Evolutionary conservation across 2,113 vertebrate species (phyloP), one percentile per base, ranked within the genome.

Genomic region (Phylloscopus whistleri): DNA sequence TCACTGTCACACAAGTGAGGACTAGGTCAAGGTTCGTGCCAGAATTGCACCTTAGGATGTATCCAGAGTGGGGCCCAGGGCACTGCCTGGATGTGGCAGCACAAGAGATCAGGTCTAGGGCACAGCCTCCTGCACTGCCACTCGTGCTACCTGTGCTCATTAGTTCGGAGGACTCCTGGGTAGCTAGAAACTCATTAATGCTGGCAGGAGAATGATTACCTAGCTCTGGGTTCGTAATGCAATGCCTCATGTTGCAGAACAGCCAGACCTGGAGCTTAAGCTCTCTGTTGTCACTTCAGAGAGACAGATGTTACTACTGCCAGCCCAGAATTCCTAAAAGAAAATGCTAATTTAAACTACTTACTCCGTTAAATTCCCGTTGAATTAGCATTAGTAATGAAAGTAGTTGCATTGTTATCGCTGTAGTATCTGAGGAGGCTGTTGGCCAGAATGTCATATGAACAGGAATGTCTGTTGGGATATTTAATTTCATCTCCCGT

Each of bases 381-480:
- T 78, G 69, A 94, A 94, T 92, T 85, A 73, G 28, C 66, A 52
- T 91, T 92, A 94, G 60, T 92, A 92, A 75, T 89, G 49, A 89
- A 90, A 68, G 60, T 31, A 31, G 75, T 53, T 64, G 52, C 76
- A 28, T 41, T 84, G 68, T 89, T 94, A 75, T 79, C 26, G 2
- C 59, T 87, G 77, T 11, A 82, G 62, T 82, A 53, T 91, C 69
- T 63, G 69, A 75, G 81, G 91, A 81, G 90, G 28, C 73, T 86
- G 43, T 48, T 84, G 94, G 59, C 63, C 82, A 90, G 82, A 94
- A 82, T 69, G 90, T 69, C 11, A 0, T 33, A 68, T 19, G 82
- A 92, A 66, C 53, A 80, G 51, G 74, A 94, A 82, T 91, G 87
- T 94, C 88, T 93, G 83, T 24, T 94, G 86, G 68, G 91, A 89